Evolutionary conservation across 2,888 invertebrate genomes (phyloP), one percentile per base, ranked within the genome.

Genomic region (Meteorus cinctellus): DNA sequence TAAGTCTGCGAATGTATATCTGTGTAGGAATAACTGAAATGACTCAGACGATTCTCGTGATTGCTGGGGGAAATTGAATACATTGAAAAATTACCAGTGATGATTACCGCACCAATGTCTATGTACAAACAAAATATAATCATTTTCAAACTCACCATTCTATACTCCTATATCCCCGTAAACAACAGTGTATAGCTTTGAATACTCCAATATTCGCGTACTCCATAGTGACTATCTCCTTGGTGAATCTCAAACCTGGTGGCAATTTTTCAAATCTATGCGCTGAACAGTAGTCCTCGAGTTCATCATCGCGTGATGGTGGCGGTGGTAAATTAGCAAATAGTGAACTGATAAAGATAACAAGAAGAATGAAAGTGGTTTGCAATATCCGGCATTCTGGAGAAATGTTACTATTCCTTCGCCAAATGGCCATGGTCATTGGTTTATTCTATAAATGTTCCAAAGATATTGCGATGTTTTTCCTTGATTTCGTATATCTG

Each of bases 131-230:
- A 19, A 74, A 34, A 31, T n/a, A 24, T 16, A 66, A 48, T 65
- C 36, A 36, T 92, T 94, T 93, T 84, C 95, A 72, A 31, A 92
- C 94, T 93, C 84, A 95, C 95, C 95, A 95, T 91, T 95, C 95
- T 82, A 95, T 95, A 88, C 95, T 95, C 78, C 94, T 90, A 87
- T 95, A 95, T 79, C 94, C 94, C 84, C 94, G 93, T 72, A 94
- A 93, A 87, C 95, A 95, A 89, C 95, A 95, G 87, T 95, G 94
- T 65, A 95, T 92, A 79, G 94, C 94, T 88, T 95, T 95, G 90
- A 95, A 94, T 78, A 92, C 92, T 76, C 93, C 92, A 76, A 92
- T 92, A 82, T 94, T 92, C 14, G 94, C 94, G 87, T 93, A 95
- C 84, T 95, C 95, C 80, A 90, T 90, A 14, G 92, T 91, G 76